A percentile compares a stretch with the other conserved stretches of the same genome.
phyloP scores from a whole-genome alignment of 2,113 vertebrate species.

The Eublepharis macularius region DNA sequence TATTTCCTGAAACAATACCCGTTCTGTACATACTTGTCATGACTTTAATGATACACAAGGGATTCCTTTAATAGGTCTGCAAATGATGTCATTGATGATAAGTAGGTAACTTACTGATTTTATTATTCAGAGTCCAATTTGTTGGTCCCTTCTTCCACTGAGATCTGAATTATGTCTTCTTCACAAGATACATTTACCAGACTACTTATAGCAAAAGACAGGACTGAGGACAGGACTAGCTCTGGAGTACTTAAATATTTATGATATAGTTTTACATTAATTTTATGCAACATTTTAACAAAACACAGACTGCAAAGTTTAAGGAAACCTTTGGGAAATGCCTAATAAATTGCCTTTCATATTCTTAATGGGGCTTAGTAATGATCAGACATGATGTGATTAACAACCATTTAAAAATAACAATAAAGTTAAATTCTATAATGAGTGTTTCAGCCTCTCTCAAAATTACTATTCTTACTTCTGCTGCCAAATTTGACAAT shows the following conservation, averaged over 20 bases:
- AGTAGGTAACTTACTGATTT: constrained; percentile 48
- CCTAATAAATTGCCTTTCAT: constrained; percentile 65
- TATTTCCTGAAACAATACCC: constrained; percentile 38
- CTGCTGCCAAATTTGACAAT: constrained; percentile 1
- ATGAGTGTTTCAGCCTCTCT: constrained; percentile 41
- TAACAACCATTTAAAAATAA: constrained; percentile 63
- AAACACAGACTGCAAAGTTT: constrained; percentile 74
- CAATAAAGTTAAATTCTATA: constrained; percentile 38
- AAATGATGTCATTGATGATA: constrained; percentile 50
- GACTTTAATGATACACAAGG: constrained; percentile 51
- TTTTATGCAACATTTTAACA: constrained; percentile 78
- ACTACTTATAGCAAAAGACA: background rate
- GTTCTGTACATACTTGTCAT: constrained; percentile 36
- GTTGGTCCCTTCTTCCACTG: constrained; percentile 37
- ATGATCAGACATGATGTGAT: constrained; percentile 63
- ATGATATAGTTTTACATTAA: constrained; percentile 79
- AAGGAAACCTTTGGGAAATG: constrained; percentile 73
- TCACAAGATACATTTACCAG: constrained; percentile 40
- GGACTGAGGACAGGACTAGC: constrained; percentile 62
- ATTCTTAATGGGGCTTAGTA: constrained; percentile 69
- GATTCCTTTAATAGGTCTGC: constrained; percentile 49
- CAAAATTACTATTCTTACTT: constrained; percentile 17
- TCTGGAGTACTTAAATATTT: constrained; percentile 76
- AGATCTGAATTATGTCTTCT: constrained; percentile 44
- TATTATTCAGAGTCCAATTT: constrained; percentile 52